Conservation (phyloP, 2,888 invertebrate species). For the Pristionchus maxplancki region DNA sequence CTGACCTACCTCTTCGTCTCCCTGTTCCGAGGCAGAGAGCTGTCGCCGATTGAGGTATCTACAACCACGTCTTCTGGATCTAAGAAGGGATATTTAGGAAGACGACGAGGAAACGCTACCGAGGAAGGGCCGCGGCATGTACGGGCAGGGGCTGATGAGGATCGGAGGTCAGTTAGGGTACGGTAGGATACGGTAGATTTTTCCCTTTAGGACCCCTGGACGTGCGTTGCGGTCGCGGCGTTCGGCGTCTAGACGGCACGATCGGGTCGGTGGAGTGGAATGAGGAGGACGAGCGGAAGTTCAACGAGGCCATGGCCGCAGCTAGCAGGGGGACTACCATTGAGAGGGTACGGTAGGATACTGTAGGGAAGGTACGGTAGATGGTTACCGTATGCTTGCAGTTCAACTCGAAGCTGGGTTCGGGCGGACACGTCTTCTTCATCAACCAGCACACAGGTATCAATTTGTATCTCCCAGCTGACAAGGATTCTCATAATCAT, state of each 20-base stretch:
- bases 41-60: slow-evolving; percentile 12
- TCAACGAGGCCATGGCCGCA: slow-evolving; percentile 43
- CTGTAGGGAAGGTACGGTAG: neutral
- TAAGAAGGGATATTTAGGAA: neutral
- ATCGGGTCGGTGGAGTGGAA: slow-evolving; percentile 37
- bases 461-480: neutral
- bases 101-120: slow-evolving; percentile 7
- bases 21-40: neutral
- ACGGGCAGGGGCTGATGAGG: slow-evolving; percentile 10
- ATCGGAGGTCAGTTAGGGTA: neutral
- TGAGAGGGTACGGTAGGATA: slow-evolving; percentile 38
- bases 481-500: neutral
- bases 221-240: neutral
- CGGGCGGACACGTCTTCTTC: slow-evolving; percentile 48
- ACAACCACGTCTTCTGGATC: neutral
- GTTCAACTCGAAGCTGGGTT: slow-evolving; percentile 43
- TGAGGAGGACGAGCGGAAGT: slow-evolving; percentile 49
- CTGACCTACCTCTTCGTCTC: slow-evolving; percentile 32
- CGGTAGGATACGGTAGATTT: neutral
- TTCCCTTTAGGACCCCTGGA: neutral
- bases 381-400: neutral
- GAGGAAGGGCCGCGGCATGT: neutral
- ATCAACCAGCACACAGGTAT: slow-evolving; percentile 48
- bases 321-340: slow-evolving; percentile 11
- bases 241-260: neutral